Base-by-base conservation (phyloP, 2,888 invertebrate genomes). In the Orthosia cruda region DNA sequence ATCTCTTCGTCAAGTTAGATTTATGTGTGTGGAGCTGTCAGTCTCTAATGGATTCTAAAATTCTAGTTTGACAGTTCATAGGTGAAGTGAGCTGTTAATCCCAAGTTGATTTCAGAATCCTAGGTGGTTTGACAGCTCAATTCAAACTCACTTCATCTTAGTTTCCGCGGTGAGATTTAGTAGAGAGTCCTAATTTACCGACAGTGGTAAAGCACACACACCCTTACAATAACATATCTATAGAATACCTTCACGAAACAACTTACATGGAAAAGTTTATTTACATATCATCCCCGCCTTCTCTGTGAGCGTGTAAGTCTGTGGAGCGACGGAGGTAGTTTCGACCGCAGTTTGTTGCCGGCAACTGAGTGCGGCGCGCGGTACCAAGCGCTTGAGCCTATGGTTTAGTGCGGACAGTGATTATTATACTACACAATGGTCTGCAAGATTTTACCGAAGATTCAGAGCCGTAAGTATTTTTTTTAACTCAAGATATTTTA, bases 371-470 rank as follows among this genome's bases (percentile, higher is more conserved):
- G 77, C 61, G 71, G 70, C 78, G 78, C 80, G 57, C 83, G 87
- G 69, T 52, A 71, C 40, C 13, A 23, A 9, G 74, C 61, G 67
- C 55, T 13, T n/a, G 55, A 45, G 45, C 68, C 32, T 54, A 49
- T 78, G 71, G 77, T 45, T 23, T 23, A 66, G 82, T 78, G 69
- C 67, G 4, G 32, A 47, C 16, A 66, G 87, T 87, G 85, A 16
- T 57, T 18, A 61, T 72, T n/a, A 62, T 50, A 83, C 69, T 32
- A 59, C 72, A 91, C 81, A 68, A 95, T 95, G 95, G 95, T 95
- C 76, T 95, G 94, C 87, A 95, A 94, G 89, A 92, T 95, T n/a
- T 86, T 92, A 65, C 95, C 95, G 5, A 93, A 92, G 81, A 84
- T 90, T 52, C 88, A 86, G 32, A 92, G 91, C 62, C 91, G 95